Base-by-base conservation (phyloP, 1,140 invertebrate genomes). In the Solenopsis invicta region DNA sequence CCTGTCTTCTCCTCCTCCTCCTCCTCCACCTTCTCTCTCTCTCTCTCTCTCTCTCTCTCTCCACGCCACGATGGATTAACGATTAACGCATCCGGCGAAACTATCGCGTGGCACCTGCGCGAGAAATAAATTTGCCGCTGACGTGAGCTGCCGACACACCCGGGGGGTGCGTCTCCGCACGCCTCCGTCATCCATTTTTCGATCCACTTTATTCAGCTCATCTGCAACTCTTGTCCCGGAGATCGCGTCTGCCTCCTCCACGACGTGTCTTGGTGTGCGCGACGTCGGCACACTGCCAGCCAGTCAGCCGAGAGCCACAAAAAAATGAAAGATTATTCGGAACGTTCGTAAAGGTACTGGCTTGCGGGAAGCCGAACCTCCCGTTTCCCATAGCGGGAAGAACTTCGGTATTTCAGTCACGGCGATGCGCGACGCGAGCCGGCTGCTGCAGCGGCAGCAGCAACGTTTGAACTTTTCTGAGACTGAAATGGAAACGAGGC, bases 231-330 rank as follows among this genome's bases (percentile, higher is more conserved):
- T 34, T 66, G 45, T 41, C 29, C 29, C 75, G 34, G 50, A 50
- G 21, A 52, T 64, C 34, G 24, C 13, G n/a, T 62, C 37, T 4
- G n/a, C 9, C 37, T 66, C 75, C 52, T 21, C 75, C 21, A 16
- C 67, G 80, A 21, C 52, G n/a, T 2, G n/a, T 18, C 45, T 41
- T n/a, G n/a, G 56, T 29, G 67, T 48, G 21, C 77, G 16, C 77
- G 66, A 64, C 37, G 67, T 82, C 66, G 77, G 85, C 85, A 82
- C 67, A 29, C 41, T 4, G 64, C 64, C 77, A 82, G 56, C 50
- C n/a, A 67, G 24, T n/a, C 41, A 41, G 54, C 21, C 61, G 34
- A 56, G 16, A 69, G 34, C 21, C 13, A 34, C 48, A 21, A 52
- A 81, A 29, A 45, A 37, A 6, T 24, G 13, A 24, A 16, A 37